phyloP scores from a whole-genome alignment of 2,797 vertebrate genomes.

The Malacoraja senta region DNA sequence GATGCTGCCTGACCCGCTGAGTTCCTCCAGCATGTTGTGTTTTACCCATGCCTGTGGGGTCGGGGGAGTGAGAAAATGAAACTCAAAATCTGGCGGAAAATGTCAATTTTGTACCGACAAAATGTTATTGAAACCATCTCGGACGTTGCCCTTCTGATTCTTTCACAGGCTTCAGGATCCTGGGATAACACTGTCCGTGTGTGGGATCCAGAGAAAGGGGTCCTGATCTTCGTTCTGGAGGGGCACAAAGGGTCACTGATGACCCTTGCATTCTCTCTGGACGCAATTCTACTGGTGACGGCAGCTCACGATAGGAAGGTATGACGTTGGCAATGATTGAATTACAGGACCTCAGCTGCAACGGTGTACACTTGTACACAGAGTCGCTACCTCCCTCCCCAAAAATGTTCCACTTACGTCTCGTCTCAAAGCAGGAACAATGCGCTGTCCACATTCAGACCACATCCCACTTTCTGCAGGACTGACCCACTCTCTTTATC shows the following conservation, averaged over 20 bases:
- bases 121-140: background rate
- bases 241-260: conserved; percentile 42
- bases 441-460: background rate
- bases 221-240: conserved; percentile 44
- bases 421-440: background rate
- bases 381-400: too few relatives aligned
- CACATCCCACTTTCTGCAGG: background rate
- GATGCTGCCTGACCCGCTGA: too few relatives aligned
- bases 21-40: too few relatives aligned
- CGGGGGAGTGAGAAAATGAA: background rate
- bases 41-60: background rate
- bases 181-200: conserved; percentile 42
- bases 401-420: too few relatives aligned
- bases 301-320: conserved; percentile 38
- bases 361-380: too few relatives aligned
- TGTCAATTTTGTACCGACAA: background rate
- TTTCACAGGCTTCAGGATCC: conserved; percentile 45
- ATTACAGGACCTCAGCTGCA: too few relatives aligned
- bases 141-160: too few relatives aligned
- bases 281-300: conserved; percentile 41
- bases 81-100: background rate
- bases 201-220: conserved; percentile 39
- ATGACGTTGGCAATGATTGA: background rate
- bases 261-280: conserved; percentile 43
- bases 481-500: background rate